Percentiles rank a stretch among this genome's conserved stretches.
Evolutionary conservation across 1,140 invertebrate species (phyloP).

Genomic region (Kradibia gibbosae): DNA sequence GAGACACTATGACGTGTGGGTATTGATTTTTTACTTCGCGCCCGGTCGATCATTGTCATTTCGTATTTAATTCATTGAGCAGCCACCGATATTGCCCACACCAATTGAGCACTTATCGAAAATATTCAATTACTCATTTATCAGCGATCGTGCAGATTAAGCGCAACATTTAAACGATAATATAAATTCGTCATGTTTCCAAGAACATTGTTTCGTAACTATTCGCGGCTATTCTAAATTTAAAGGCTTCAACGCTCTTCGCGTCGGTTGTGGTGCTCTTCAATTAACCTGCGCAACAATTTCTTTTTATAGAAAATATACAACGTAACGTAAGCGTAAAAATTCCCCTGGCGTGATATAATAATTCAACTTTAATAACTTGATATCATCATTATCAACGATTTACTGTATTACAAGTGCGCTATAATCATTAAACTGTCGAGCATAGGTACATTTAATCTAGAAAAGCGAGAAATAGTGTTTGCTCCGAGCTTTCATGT

Average conservation of each 20-base stretch:
- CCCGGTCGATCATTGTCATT: conserved; percentile 33
- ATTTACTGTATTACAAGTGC: background rate
- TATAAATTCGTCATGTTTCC: background rate
- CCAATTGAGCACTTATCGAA: conserved; percentile 1
- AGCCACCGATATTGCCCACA: background rate
- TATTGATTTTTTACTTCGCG: conserved; percentile 21
- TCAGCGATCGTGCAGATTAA: background rate
- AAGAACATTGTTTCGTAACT: background rate
- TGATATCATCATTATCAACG: background rate
- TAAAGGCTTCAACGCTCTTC: background rate
- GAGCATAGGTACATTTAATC: too few relatives aligned
- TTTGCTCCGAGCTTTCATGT: too few relatives aligned
- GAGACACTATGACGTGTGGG: background rate
- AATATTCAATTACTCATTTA: conserved; percentile 3
- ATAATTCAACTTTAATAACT: background rate
- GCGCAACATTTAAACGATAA: background rate
- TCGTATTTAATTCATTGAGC: conserved; percentile 6
- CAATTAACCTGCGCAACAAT: too few relatives aligned
- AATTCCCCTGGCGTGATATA: background rate
- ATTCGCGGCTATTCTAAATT: background rate
- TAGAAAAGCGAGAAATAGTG: too few relatives aligned
- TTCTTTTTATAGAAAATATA: background rate
- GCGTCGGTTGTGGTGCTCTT: too few relatives aligned
- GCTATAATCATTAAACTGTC: too few relatives aligned
- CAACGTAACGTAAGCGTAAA: background rate